A percentile compares a stretch with the other conserved stretches of the same genome.
Evolutionary conservation across 2,797 vertebrate genomes (phyloP).

Genomic region (Lophius americanus): DNA sequence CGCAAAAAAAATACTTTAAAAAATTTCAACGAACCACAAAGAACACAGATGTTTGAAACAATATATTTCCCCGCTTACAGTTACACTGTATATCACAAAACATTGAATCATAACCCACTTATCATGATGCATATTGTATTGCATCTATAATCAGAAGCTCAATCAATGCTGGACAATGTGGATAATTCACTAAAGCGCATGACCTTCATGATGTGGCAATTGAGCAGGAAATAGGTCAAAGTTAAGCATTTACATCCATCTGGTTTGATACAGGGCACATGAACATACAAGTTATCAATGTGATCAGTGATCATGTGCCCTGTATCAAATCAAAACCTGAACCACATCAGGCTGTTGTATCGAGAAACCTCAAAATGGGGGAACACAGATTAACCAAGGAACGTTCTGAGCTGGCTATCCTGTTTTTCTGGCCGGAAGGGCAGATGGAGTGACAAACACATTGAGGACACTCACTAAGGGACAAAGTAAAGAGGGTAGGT

Average conservation of each 20-base stretch:
- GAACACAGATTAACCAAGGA: background rate
- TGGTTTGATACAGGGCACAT: constrained; percentile 11
- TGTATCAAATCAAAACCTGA: constrained; percentile 1
- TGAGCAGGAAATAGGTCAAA: constrained; percentile 46
- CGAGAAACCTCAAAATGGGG: background rate
- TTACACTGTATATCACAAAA: too few species aligned
- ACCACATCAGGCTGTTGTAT: background rate
- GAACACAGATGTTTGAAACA: too few species aligned
- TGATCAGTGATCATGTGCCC: background rate
- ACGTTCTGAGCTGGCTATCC: constrained; percentile 19
- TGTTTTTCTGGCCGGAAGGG: constrained; percentile 35
- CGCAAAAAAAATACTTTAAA: too few species aligned
- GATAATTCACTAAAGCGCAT: constrained; percentile 27
- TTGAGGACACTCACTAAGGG: constrained; percentile 73
- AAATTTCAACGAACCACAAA: too few species aligned
- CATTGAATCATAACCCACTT: too few species aligned
- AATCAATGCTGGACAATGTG: constrained; percentile 6
- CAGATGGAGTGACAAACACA: constrained; percentile 47
- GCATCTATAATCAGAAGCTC: background rate
- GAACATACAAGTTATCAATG: too few species aligned
- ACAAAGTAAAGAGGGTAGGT: constrained; percentile 19
- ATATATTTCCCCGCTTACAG: too few species aligned
- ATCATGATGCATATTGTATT: too few species aligned
- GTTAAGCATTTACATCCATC: constrained; percentile 20
- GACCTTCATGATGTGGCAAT: constrained; percentile 15